A percentile compares a stretch with the other conserved stretches of the same genome.
Evolutionary conservation across 2,113 vertebrate genomes (phyloP).

Genomic region (Hemiscyllium ocellatum): DNA sequence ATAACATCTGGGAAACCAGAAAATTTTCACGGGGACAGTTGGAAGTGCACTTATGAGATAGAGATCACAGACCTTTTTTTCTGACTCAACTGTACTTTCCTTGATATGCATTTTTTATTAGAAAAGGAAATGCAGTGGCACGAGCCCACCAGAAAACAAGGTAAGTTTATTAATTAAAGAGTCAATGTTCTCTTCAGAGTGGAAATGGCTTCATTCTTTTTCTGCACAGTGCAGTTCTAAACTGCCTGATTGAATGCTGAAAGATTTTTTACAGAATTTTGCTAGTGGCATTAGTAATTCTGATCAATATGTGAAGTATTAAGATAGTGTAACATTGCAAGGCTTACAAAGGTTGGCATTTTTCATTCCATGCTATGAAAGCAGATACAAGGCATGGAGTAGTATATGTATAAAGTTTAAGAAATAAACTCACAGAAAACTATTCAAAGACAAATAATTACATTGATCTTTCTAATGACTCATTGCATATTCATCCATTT

Average conservation of each 20-base stretch:
- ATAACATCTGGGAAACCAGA: background rate
- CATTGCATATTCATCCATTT: background rate
- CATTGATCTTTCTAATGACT: background rate
- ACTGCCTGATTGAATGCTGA: background rate
- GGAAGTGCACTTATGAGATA: background rate
- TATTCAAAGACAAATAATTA: background rate
- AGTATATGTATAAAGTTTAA: background rate
- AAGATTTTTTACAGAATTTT: background rate
- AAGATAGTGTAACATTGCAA: background rate
- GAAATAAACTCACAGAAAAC: background rate
- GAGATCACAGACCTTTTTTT: background rate
- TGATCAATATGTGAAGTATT: constrained; percentile 1
- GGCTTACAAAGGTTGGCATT: background rate
- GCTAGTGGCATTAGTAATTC: background rate
- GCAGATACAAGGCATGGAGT: background rate
- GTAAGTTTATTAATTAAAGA: constrained; percentile 2
- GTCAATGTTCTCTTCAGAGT: background rate
- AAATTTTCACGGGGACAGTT: background rate
- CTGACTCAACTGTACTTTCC: background rate
- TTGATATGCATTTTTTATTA: background rate
- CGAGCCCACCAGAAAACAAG: background rate
- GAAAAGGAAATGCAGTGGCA: background rate
- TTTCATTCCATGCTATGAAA: background rate
- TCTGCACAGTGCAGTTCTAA: background rate
- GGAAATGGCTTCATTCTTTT: background rate